phyloP scores from a whole-genome alignment of 2,888 invertebrate species.

The Eilema depressum region DNA sequence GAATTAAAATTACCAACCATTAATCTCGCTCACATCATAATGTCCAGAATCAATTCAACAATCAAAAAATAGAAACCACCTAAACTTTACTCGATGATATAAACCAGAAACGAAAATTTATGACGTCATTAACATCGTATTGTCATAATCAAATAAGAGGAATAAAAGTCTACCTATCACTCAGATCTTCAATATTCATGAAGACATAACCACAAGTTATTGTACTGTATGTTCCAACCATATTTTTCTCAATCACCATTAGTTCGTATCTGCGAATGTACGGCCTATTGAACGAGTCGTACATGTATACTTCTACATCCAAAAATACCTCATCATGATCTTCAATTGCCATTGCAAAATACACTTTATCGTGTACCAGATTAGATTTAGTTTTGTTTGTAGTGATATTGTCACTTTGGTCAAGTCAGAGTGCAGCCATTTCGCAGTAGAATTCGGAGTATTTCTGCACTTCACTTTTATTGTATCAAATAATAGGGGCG shows the following conservation, averaged over 20 bases:
- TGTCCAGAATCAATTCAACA: conserved; percentile 3
- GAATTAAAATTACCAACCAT: neutral
- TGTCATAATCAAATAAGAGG: conserved; percentile 70
- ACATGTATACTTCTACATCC: conserved; percentile 62
- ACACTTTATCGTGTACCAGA: conserved; percentile 33
- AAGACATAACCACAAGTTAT: conserved; percentile 84
- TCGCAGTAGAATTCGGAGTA: conserved; percentile 85
- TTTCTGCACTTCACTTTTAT: conserved; percentile 87
- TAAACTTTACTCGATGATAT: conserved; percentile 39
- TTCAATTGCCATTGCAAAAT: conserved; percentile 39
- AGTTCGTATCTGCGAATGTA: conserved; percentile 82
- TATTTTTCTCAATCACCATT: conserved; percentile 87
- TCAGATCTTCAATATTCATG: conserved; percentile 85
- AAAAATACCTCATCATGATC: conserved; percentile 69
- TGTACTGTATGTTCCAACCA: conserved; percentile 73
- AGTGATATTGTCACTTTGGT: conserved; percentile 56
- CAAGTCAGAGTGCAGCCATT: conserved; percentile 61
- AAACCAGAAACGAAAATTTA: conserved; percentile 69
- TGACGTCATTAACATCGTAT: conserved; percentile 65
- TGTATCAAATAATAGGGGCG: conserved; percentile 87
- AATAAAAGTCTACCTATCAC: conserved; percentile 64
- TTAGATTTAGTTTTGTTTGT: conserved; percentile 48
- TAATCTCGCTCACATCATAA: no score
- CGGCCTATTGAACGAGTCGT: conserved; percentile 78
- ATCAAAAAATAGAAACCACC: conserved; percentile 3